These are phyloP conservation scores for Antheraea yamamai DNA, from an alignment of 2,888 invertebrate species.

Conservation along the genomic window DNA sequence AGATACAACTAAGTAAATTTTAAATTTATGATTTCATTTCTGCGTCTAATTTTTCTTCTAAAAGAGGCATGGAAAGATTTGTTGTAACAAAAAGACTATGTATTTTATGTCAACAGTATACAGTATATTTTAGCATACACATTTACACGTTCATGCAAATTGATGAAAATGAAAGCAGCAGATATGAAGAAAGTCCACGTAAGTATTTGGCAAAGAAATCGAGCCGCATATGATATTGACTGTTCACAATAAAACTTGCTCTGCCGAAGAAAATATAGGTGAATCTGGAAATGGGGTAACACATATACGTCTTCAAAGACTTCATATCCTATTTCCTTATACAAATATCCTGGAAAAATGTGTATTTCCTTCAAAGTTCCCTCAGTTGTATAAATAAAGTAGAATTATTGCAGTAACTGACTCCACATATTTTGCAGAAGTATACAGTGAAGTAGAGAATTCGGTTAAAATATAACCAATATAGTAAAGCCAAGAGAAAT, in stretches of 20 bases:
- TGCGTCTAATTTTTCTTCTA: too few species aligned
- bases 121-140: not conserved
- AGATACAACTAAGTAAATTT: too few species aligned
- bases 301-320: slow-evolving; percentile 5
- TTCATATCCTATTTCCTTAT: slow-evolving; percentile 13
- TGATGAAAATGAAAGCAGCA: not conserved
- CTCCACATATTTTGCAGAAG: too few species aligned
- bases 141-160: not conserved
- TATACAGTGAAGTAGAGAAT: too few species aligned
- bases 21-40: too few species aligned
- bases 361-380: slow-evolving; percentile 6
- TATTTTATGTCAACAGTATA: not conserved
- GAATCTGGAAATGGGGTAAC: not conserved
- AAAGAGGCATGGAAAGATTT: not conserved
- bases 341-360: slow-evolving; percentile 9
- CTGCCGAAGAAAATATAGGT: slow-evolving; percentile 6
- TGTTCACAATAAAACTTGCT: not conserved
- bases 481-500: too few species aligned
- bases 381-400: not conserved
- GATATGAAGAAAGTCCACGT: not conserved
- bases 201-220: not conserved
- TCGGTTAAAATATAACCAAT: too few species aligned
- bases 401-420: too few species aligned
- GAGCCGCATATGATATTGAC: slow-evolving; percentile 3
- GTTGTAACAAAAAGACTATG: not conserved